These are phyloP conservation scores for Cantharis lateralis DNA, from an alignment of 2,888 invertebrate species.

Conservation along the genomic window DNA sequence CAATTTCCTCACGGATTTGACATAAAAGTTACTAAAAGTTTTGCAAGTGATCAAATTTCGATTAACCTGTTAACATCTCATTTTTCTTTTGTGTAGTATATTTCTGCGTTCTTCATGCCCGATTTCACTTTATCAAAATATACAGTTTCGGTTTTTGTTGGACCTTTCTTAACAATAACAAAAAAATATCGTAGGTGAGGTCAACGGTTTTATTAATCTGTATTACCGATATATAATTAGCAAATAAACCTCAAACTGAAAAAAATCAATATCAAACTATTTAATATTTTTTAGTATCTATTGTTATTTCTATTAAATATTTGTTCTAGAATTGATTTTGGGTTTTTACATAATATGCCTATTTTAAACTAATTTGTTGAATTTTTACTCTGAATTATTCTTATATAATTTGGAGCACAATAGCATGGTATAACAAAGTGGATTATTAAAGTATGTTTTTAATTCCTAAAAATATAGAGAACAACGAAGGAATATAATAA, in stretches of 20 bases:
- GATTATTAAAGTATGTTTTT: too few species aligned
- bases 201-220: background rate
- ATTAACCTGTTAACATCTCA: background rate
- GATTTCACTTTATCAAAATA: background rate
- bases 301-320: too few species aligned
- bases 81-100: background rate
- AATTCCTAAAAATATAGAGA: too few species aligned
- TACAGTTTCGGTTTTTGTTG: background rate
- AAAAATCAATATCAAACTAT: background rate
- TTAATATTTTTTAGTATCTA: too few species aligned
- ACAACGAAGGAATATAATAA: too few species aligned
- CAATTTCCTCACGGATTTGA: background rate
- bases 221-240: background rate
- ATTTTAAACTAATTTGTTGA: too few species aligned
- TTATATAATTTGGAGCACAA: too few species aligned
- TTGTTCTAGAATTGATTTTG: background rate
- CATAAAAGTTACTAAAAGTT: background rate
- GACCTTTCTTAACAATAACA: background rate
- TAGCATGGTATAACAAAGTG: too few species aligned
- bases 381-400: too few species aligned
- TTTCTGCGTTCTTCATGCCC: background rate
- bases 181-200: background rate
- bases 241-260: background rate
- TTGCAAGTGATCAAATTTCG: background rate
- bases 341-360: background rate